Percentiles rank a stretch among this genome's conserved stretches.
Evolutionary conservation across 2,888 invertebrate species (phyloP).

Genomic region (Heliconius aoede): DNA sequence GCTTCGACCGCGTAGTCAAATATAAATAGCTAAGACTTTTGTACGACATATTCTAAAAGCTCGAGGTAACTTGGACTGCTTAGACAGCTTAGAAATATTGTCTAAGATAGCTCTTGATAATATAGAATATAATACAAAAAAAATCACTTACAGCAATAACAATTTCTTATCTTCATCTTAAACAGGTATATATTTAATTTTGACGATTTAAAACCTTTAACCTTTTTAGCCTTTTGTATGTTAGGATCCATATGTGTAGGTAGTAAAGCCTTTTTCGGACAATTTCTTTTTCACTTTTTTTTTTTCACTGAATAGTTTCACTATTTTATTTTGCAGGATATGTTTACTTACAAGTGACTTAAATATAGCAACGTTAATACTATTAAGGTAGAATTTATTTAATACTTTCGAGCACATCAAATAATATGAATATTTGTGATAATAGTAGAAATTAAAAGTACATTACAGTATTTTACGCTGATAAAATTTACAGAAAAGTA

Average conservation of each 20-base stretch:
- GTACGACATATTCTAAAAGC: no score
- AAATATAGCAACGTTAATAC: background rate
- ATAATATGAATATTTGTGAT: conserved; percentile 36
- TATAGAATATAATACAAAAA: conserved; percentile 18
- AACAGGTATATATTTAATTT: conserved; percentile 77
- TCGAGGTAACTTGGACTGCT: no score
- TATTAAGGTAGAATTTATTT: background rate
- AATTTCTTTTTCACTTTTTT: background rate
- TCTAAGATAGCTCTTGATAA: background rate
- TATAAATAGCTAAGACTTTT: no score
- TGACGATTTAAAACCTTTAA: conserved; percentile 71
- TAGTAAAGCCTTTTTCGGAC: background rate
- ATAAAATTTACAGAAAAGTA: conserved; percentile 37
- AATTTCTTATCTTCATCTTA: conserved; percentile 70
- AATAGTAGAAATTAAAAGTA: conserved; percentile 35
- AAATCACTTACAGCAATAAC: conserved; percentile 59
- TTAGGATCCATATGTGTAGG: conserved; percentile 62
- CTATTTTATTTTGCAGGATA: background rate
- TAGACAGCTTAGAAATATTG: accelerated
- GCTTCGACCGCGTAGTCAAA: no score
- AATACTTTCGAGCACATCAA: conserved; percentile 21
- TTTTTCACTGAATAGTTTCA: no score
- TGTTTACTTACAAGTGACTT: background rate
- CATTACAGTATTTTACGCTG: conserved; percentile 37
- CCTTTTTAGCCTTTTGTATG: conserved; percentile 66